Base-by-base conservation (phyloP, 1,140 invertebrate genomes). In the Rhagoletis zephyria region DNA sequence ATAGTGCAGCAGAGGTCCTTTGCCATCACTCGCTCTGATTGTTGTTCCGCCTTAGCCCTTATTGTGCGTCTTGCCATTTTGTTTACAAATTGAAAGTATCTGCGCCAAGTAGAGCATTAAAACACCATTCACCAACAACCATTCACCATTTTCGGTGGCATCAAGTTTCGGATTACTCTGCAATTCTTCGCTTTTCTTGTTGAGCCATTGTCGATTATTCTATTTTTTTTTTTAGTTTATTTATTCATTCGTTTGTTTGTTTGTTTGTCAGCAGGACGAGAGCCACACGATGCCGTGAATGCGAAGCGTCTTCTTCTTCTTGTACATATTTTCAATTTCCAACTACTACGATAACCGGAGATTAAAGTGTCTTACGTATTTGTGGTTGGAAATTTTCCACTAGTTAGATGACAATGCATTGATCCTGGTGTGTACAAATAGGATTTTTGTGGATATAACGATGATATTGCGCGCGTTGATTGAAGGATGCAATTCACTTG, bases 61-160 rank as follows among this genome's bases (percentile, higher is more conserved):
- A 14, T 42, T 0, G 12, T 74, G 67, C 67, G 12, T 74, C 67
- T 74, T n/a, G 5, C 30, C 67, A 74, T 74, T 74, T 74, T 74
- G 42, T 74, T 74, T 74, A 74, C 67, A 48, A 74, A 74, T 74
- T 74, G 67, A 74, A 81, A 51, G 74, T 56, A 81, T 56, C n/a
- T 81, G 74, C 30, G 30, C 74, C 74, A 81, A 81, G 48, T 56
- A 59, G 51, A 81, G 74, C 74, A 56, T 81, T 30, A 51, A 19
- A 81, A 81, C 74, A 81, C 16, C 16, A 81, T 56, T 81, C 51
- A 81, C 45, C 74, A 81, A 56, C 45, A 51, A 81, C 74, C 48
- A 81, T 81, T 81, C 56, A 42, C 74, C 48, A 81, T 51, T 81
- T 81, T 81, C 45, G 74, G 74, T 81, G 74, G 74, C 74, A 81